These are phyloP conservation scores for Acronicta aceris DNA, from an alignment of 2,888 invertebrate genomes.

Conservation along the genomic window DNA sequence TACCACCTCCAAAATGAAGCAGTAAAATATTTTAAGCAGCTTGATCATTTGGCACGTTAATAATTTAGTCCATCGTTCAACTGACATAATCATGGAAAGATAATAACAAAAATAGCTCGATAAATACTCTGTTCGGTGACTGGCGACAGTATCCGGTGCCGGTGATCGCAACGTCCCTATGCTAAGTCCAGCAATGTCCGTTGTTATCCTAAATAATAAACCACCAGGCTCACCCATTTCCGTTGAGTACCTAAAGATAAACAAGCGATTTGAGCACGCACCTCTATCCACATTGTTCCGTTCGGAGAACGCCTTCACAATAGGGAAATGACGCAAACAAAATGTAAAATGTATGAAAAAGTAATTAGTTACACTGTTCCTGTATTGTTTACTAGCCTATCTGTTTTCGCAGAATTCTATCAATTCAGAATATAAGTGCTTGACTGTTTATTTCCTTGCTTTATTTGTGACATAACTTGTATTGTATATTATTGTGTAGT, in stretches of 20 bases:
- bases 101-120: background rate
- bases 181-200: slow-evolving; percentile 9
- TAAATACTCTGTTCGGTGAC: background rate
- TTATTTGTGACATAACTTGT: background rate
- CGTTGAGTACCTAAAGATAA: slow-evolving; percentile 68
- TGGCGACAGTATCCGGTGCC: background rate
- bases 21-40: too few relatives aligned
- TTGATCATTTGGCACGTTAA: background rate
- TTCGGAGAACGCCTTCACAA: slow-evolving; percentile 36
- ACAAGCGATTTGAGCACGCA: slow-evolving; percentile 49
- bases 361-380: slow-evolving; percentile 15
- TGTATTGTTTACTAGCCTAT: slow-evolving; percentile 6
- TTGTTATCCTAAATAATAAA: slow-evolving; percentile 45
- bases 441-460: background rate
- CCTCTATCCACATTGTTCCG: slow-evolving; percentile 35
- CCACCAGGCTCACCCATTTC: slow-evolving; percentile 70
- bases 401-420: slow-evolving; percentile 19
- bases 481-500: too few relatives aligned
- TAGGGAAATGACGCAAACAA: slow-evolving; percentile 19
- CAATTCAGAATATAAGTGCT: background rate
- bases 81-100: background rate
- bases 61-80: background rate
- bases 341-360: slow-evolving; percentile 24
- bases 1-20: too few relatives aligned
- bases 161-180: background rate